These are phyloP conservation scores for Mayetiola destructor DNA, from an alignment of 2,888 invertebrate genomes.

Conservation along the genomic window DNA sequence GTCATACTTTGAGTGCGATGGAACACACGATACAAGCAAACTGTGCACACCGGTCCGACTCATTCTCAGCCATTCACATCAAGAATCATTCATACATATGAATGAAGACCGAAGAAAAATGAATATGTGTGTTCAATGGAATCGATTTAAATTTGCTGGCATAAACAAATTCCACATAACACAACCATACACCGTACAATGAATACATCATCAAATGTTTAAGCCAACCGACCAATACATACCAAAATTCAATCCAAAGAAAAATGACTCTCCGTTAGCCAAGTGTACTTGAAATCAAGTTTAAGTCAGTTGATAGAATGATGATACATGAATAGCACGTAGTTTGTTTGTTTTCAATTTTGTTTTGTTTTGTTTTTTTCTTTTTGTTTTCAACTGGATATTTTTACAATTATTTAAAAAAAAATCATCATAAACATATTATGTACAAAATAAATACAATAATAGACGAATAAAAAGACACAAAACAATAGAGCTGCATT, in stretches of 20 bases:
- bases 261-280: constrained; percentile 3
- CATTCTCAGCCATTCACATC: not conserved
- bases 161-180: not conserved
- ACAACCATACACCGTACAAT: not conserved
- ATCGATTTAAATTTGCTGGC: not conserved
- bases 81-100: not conserved
- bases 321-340: constrained; percentile 2
- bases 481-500: no score
- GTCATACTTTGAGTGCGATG: not conserved
- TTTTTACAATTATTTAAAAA: no score
- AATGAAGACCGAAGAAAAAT: not conserved
- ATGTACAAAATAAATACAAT: no score
- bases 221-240: no score
- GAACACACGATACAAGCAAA: not conserved
- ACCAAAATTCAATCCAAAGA: not conserved
- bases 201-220: constrained; percentile 10
- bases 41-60: not conserved
- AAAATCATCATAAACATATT: no score
- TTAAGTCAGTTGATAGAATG: constrained; percentile 11
- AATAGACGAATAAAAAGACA: no score
- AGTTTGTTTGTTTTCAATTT: no score
- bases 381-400: no score
- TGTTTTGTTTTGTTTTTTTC: no score
- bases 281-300: constrained; percentile 1
- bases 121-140: not conserved